Base-by-base conservation (phyloP, 2,113 vertebrate species). In the Syrrhaptes paradoxus region DNA sequence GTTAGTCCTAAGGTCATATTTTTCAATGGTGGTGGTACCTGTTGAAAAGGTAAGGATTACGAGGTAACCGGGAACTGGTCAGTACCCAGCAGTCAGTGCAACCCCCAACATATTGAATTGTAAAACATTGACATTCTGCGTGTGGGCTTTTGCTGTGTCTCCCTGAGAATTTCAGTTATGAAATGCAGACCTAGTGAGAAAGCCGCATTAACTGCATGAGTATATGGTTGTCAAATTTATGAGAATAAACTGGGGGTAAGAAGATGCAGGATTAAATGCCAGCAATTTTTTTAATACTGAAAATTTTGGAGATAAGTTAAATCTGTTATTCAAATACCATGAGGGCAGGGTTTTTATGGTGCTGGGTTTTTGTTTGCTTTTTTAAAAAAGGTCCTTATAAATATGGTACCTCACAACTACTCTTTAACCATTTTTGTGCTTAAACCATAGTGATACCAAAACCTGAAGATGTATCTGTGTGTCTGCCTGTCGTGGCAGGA, bases 21-120 rank as follows among this genome's bases (percentile, higher is more conserved):
- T 99, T 96, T 99, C 99, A 38, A 99, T 99, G 20, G 99, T 99
- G 21, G 99, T 99, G 46, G 99, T 99, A 82, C 99, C 99, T 99
- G 78, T 91, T 85, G 38, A 31, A 85, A 75, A 13, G 1, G 10
- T 7, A 54, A 89, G 45, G 11, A 11, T 52, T 25, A 18, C 15
- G 41, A 46, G 54, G 10, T 4, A 29, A 32, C 15, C n/a, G 0
- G 38, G 74, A 57, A 43, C 22, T 26, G 22, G 24, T 45, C 21
- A 70, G 38, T 1, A 17, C 14, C 38, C 66, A 68, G 68, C 21
- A 76, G 65, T 4, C 19, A n/a, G 25, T 61, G 17, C 34, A 31
- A 26, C 6, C 28, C 45, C 43, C 41, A 65, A 28, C 6, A 2
- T 1, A 15, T 3, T 31, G 2, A 70, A 22, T 34, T 20, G 3